Evolutionary conservation across 1,140 invertebrate genomes (phyloP).

Genomic region (Drosophila burlai): DNA sequence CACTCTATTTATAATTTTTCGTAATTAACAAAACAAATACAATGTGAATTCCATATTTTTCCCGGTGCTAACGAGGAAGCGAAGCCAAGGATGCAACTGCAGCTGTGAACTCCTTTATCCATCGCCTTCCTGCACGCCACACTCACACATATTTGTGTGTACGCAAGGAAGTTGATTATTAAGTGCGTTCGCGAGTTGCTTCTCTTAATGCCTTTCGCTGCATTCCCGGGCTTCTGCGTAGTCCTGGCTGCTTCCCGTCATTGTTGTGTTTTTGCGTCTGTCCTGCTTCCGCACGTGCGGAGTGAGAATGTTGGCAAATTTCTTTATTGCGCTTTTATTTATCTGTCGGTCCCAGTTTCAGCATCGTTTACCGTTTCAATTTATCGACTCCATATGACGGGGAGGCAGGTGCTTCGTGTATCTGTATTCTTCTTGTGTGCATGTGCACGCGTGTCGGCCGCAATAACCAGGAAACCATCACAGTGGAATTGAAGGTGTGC

Average conservation of each 20-base stretch:
- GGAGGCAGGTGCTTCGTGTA: slow-evolving; percentile 1
- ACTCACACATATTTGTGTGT: slow-evolving; percentile 36
- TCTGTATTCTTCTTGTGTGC: neutral
- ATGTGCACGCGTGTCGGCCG: neutral
- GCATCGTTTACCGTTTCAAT: slow-evolving; percentile 67
- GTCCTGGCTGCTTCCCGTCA: slow-evolving; percentile 19
- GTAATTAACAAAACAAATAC: slow-evolving; percentile 4
- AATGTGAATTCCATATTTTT: slow-evolving; percentile 6
- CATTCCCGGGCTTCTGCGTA: slow-evolving; percentile 38
- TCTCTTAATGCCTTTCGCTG: slow-evolving; percentile 58
- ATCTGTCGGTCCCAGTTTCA: slow-evolving; percentile 59
- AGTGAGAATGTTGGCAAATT: slow-evolving; percentile 55
- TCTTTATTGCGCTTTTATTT: slow-evolving; percentile 79
- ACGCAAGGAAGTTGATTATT: slow-evolving; percentile 70
- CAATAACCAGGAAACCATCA: slow-evolving; percentile 8
- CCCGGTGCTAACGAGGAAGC: slow-evolving; percentile 1
- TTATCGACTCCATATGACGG: slow-evolving; percentile 51
- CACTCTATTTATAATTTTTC: neutral
- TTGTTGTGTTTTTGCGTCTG: slow-evolving; percentile 38
- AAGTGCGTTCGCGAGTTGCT: slow-evolving; percentile 51
- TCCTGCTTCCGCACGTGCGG: slow-evolving; percentile 28
- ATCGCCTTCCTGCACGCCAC: neutral
- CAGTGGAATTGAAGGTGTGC: neutral
- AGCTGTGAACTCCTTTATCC: slow-evolving; percentile 1
- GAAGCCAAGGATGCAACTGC: neutral